Percentiles rank a stretch among this genome's conserved stretches.
phyloP scores from a whole-genome alignment of 1,140 invertebrate genomes.

The Cyclina sinensis region DNA sequence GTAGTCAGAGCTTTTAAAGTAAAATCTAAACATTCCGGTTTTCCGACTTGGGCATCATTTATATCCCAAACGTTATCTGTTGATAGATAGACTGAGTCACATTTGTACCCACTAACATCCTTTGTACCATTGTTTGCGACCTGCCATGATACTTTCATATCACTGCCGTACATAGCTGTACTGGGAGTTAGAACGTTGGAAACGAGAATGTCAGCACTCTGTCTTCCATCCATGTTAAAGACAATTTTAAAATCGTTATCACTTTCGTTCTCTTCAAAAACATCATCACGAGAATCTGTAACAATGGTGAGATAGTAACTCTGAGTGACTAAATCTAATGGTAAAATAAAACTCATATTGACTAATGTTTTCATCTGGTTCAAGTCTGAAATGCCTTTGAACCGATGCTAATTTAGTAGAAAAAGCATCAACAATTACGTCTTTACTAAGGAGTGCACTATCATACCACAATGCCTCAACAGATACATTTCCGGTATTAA shows the following conservation, averaged over 20 bases:
- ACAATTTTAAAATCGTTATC: constrained; percentile 5
- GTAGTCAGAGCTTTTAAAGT: not conserved
- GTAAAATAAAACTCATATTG: constrained; percentile 10
- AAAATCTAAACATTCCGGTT: not conserved
- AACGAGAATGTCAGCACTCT: constrained; percentile 5
- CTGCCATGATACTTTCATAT: not conserved
- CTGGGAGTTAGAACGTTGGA: not conserved
- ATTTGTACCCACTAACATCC: constrained; percentile 9
- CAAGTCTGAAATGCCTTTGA: not conserved
- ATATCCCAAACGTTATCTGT: constrained; percentile 30
- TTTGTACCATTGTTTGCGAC: constrained; percentile 25
- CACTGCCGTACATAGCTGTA: not conserved
- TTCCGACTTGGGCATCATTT: not conserved
- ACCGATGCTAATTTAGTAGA: not conserved
- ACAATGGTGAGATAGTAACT: constrained; percentile 32
- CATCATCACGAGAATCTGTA: constrained; percentile 26
- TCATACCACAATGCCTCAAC: not conserved
- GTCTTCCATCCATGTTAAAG: not conserved
- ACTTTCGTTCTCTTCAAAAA: constrained; percentile 46
- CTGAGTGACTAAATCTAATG: constrained; percentile 13
- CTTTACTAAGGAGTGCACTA: constrained; percentile 31
- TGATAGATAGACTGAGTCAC: constrained; percentile 48
- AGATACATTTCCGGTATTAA: not conserved
- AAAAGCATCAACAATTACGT: constrained; percentile 23
- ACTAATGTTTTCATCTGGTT: not conserved